Conservation (phyloP, 2,888 invertebrate genomes). For the Philonicus albiceps region DNA sequence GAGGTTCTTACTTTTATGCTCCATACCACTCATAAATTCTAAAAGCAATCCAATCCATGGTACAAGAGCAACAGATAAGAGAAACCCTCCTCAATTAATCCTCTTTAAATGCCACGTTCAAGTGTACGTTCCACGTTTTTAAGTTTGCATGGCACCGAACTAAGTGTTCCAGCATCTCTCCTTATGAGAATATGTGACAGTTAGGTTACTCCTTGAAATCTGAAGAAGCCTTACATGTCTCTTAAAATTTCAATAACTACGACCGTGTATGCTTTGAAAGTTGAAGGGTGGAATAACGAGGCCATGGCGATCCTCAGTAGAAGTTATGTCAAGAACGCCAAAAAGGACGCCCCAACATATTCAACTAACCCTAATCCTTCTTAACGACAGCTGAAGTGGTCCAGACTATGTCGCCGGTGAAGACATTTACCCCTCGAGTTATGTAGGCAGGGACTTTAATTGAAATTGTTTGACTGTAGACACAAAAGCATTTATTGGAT, state of each 20-base stretch:
- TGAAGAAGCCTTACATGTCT: background rate
- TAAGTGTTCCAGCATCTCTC: background rate
- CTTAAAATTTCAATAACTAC: background rate
- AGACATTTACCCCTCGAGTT: background rate
- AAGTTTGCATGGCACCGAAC: background rate
- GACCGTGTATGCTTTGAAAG: background rate
- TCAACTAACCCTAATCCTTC: background rate
- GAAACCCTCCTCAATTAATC: background rate
- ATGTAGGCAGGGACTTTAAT: background rate
- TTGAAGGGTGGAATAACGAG: background rate
- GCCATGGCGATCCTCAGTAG: background rate
- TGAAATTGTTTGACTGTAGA: conserved; percentile 38
- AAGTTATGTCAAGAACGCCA: background rate
- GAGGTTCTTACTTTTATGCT: background rate
- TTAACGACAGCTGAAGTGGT: background rate
- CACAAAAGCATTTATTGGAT: background rate
- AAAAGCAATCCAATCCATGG: background rate
- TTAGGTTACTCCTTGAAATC: background rate
- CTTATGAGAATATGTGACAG: background rate
- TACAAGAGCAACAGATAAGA: conserved; percentile 25
- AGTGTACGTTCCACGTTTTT: background rate
- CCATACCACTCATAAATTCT: background rate
- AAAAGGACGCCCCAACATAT: background rate
- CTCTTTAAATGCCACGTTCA: background rate
- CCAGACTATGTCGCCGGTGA: background rate